These are phyloP conservation scores for Macrotus californicus DNA, from an alignment of 2,113 vertebrate species.

Conservation along the genomic window DNA sequence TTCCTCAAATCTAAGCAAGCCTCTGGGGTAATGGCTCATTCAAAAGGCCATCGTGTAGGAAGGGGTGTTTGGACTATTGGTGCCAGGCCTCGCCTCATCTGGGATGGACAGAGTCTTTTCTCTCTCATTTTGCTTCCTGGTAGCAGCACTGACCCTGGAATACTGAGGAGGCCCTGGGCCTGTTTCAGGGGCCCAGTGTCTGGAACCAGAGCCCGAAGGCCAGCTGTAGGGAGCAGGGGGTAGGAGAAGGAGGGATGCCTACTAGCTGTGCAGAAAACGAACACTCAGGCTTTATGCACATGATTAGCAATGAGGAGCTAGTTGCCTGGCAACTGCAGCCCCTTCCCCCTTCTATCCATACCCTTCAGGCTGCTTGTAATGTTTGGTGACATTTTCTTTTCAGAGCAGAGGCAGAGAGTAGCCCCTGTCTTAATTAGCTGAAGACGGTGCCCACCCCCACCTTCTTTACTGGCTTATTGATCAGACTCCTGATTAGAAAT, in stretches of 20 bases:
- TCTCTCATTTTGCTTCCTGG: neutral
- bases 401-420: slow-evolving; percentile 53
- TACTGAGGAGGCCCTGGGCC: neutral
- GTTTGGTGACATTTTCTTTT: slow-evolving; percentile 71
- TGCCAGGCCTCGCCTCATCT: neutral
- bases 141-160: neutral
- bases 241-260: slow-evolving; percentile 9
- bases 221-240: neutral
- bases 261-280: slow-evolving; percentile 43
- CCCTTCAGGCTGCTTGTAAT: slow-evolving; percentile 67
- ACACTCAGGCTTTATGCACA: slow-evolving; percentile 63
- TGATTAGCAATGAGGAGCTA: slow-evolving; percentile 56
- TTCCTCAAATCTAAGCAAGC: slow-evolving; percentile 38
- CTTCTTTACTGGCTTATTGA: slow-evolving; percentile 47
- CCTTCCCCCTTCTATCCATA: slow-evolving; percentile 59
- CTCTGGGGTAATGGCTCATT: slow-evolving; percentile 59
- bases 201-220: slow-evolving; percentile 5
- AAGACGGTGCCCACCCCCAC: neutral
- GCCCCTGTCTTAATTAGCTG: slow-evolving; percentile 60
- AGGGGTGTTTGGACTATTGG: neutral
- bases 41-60: neutral
- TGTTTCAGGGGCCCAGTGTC: neutral
- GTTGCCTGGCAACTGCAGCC: slow-evolving; percentile 68
- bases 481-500: slow-evolving; percentile 50
- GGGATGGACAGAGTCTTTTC: neutral